These are phyloP conservation scores for Colius striatus DNA, from an alignment of 2,113 vertebrate genomes.

Conservation along the genomic window DNA sequence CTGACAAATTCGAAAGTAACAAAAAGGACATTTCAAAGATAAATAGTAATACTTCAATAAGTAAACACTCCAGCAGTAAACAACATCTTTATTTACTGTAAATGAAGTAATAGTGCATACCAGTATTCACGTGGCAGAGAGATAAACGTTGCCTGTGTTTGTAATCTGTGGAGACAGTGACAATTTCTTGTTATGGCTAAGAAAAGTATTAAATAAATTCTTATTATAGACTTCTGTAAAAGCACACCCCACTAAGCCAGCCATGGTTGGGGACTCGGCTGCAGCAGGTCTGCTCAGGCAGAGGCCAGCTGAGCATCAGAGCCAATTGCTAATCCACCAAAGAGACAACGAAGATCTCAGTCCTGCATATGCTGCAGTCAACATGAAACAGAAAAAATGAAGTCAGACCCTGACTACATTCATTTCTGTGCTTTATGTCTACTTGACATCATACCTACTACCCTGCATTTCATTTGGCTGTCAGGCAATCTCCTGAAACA, in stretches of 20 bases:
- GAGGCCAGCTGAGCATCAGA: rapidly evolving
- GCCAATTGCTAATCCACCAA: not conserved
- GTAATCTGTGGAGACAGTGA: not conserved
- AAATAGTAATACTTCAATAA: not conserved
- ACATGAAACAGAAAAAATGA: not conserved
- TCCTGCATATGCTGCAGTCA: not conserved
- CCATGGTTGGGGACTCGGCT: not conserved
- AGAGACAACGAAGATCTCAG: not conserved
- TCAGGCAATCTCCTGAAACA: not conserved
- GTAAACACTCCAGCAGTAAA: not conserved
- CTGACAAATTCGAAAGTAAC: not conserved
- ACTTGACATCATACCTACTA: not conserved
- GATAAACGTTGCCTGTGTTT: not conserved
- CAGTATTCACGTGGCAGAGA: not conserved
- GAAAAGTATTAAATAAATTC: not conserved
- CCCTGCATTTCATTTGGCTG: not conserved
- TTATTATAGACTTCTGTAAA: not conserved
- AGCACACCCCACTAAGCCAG: not conserved
- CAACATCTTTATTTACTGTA: not conserved
- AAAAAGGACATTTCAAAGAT: not conserved
- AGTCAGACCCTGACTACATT: not conserved
- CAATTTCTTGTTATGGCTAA: not conserved
- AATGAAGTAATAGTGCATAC: not conserved
- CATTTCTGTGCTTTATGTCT: not conserved
- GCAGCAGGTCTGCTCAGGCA: rapidly evolving